Base-by-base conservation (phyloP, 2,797 vertebrate genomes). In the Myotis daubentonii region DNA sequence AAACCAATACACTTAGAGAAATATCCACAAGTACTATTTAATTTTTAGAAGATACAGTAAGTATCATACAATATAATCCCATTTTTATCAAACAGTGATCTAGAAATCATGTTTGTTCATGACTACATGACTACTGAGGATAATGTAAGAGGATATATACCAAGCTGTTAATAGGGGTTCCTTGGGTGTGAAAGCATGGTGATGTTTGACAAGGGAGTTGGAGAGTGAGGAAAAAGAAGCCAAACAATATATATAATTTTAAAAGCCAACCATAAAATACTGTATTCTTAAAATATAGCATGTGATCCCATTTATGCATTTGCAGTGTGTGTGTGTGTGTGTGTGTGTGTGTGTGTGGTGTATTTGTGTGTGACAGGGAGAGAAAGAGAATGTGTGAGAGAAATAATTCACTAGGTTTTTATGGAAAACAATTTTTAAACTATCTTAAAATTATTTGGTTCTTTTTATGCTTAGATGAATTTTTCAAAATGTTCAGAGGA, bases 401-500 rank as follows among this genome's bases (percentile, higher is more conserved):
- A 91, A 85, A 85, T 41, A 82, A 53, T 84, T 94, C 20, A 81
- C 38, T 79, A 38, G 6, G 84, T 89, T 93, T 11, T 22, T 66
- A 11, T 78, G 33, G 33, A 62, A 95, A 75, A 84, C 41, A 66
- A 13, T 72, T 83, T 87, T 79, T 11, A 25, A 94, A 91, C 41
- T 78, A 79, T 33, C 13, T 83, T 87, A 51, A 70, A 88, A 53
- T 62, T 33, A 49, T 76, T 72, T 93, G 28, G 11, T 76, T 91
- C 51, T 86, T 75, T 89, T 89, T 86, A 20, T 44, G 30, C 55
- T 82, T 57, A 78, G 76, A 71, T 81, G 11, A 80, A 19, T 95
- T 87, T 94, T 76, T 91, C 36, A 81, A 93, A 85, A 30, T 66
- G 38, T 76, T 94, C 88, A 65, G 16, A 92, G 25, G 30, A 75